Conservation (phyloP, 1,140 invertebrate genomes). For the Scaptomyza montana region DNA sequence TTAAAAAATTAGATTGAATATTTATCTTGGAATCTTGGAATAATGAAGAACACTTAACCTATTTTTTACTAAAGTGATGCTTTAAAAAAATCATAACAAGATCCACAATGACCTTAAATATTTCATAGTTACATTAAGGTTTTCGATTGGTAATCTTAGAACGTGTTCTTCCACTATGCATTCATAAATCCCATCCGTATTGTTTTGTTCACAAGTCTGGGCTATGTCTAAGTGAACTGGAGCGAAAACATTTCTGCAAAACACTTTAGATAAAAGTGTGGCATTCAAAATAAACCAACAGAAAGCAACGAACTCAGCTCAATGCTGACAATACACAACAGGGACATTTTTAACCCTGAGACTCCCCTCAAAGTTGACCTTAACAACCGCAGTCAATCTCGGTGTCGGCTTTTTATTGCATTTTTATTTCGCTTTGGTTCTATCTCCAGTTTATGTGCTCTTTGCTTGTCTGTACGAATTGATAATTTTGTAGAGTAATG, state of each 20-base stretch:
- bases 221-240: background rate
- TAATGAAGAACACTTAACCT: no score
- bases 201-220: background rate
- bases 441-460: conserved; percentile 34
- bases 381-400: conserved; percentile 11
- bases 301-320: conserved; percentile 37
- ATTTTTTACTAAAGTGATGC: no score
- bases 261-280: conserved; percentile 37
- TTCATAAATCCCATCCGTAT: background rate
- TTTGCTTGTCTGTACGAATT: conserved; percentile 26
- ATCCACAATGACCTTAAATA: no score
- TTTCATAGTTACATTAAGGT: no score
- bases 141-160: no score
- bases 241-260: conserved; percentile 24
- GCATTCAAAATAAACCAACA: conserved; percentile 1
- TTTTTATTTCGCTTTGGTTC: conserved; percentile 57
- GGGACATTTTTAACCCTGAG: conserved; percentile 50
- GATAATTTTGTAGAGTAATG: conserved; percentile 38
- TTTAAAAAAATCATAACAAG: no score
- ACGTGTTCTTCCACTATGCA: background rate
- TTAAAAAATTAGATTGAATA: no score
- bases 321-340: conserved; percentile 62
- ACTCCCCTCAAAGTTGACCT: background rate
- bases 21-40: no score
- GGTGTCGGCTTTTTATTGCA: conserved; percentile 57